Evolutionary conservation across 2,888 invertebrate species (phyloP).

Genomic region (Pseudococcus viburni): DNA sequence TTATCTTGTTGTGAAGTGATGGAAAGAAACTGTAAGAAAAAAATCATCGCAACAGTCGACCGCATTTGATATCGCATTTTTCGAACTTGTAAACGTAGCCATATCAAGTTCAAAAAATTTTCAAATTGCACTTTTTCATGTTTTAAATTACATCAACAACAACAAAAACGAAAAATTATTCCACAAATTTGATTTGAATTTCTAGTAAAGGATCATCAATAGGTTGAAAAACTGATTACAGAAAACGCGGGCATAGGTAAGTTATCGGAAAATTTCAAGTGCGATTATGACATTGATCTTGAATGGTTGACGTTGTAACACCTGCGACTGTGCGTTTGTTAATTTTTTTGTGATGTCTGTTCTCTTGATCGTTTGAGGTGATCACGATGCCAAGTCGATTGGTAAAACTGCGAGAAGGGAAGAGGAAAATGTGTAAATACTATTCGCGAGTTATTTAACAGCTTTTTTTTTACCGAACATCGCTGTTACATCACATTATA

Average conservation of each 20-base stretch:
- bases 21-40: neutral
- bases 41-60: neutral
- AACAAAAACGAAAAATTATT: neutral
- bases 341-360: slow-evolving; percentile 21
- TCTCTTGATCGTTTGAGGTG: slow-evolving; percentile 49
- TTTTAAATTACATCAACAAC: neutral
- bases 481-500: neutral
- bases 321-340: slow-evolving; percentile 19
- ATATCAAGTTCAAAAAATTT: slow-evolving; percentile 26
- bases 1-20: neutral
- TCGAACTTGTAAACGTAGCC: neutral
- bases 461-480: neutral
- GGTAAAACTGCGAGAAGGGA: neutral
- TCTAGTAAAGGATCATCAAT: neutral
- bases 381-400: slow-evolving; percentile 4
- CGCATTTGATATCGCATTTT: slow-evolving; percentile 58
- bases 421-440: slow-evolving; percentile 6
- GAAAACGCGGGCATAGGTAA: neutral
- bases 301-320: slow-evolving; percentile 42
- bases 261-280: neutral
- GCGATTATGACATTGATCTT: slow-evolving; percentile 61
- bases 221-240: neutral
- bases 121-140: slow-evolving; percentile 1
- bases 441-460: slow-evolving; percentile 18
- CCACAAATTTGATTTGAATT: neutral